These are phyloP conservation scores for Agelastica alni DNA, from an alignment of 2,888 invertebrate species.

Conservation along the genomic window DNA sequence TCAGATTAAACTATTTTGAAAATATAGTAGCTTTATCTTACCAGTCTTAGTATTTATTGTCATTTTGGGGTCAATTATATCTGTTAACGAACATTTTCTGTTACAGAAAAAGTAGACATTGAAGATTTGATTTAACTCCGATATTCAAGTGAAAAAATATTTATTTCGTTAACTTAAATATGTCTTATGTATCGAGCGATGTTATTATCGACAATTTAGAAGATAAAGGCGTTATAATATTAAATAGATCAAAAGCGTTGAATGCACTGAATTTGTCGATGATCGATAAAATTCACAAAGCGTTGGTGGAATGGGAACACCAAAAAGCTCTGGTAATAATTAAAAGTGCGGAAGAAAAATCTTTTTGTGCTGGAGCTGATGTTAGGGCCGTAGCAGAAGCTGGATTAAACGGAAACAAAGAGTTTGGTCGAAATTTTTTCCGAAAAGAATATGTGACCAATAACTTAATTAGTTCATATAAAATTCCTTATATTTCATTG, in stretches of 20 bases:
- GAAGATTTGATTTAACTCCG: no score
- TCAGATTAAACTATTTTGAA: no score
- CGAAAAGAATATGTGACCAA: slow-evolving; percentile 84
- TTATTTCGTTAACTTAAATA: slow-evolving; percentile 41
- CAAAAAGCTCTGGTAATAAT: slow-evolving; percentile 60
- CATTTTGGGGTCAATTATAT: no score
- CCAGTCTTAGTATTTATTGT: no score
- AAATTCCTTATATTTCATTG: slow-evolving; percentile 88
- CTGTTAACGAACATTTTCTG: no score
- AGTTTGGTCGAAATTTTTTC: slow-evolving; percentile 75
- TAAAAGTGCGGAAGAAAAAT: slow-evolving; percentile 69
- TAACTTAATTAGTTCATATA: slow-evolving; percentile 83
- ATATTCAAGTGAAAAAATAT: no score
- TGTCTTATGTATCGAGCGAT: slow-evolving; percentile 47
- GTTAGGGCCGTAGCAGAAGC: slow-evolving; percentile 78
- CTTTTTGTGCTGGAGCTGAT: slow-evolving; percentile 99
- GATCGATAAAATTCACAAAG: slow-evolving; percentile 67
- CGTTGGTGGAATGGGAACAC: slow-evolving; percentile 65
- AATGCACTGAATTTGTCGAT: slow-evolving; percentile 79
- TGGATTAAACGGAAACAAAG: slow-evolving; percentile 62
- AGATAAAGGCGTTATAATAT: slow-evolving; percentile 66
- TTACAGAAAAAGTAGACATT: no score
- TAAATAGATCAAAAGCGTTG: slow-evolving; percentile 76
- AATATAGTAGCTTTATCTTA: no score
- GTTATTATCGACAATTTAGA: slow-evolving; percentile 50